These are phyloP conservation scores for Trachythela sp. DNA, from an alignment of 64 coral and sea anemone species.

Conservation along the genomic window DNA sequence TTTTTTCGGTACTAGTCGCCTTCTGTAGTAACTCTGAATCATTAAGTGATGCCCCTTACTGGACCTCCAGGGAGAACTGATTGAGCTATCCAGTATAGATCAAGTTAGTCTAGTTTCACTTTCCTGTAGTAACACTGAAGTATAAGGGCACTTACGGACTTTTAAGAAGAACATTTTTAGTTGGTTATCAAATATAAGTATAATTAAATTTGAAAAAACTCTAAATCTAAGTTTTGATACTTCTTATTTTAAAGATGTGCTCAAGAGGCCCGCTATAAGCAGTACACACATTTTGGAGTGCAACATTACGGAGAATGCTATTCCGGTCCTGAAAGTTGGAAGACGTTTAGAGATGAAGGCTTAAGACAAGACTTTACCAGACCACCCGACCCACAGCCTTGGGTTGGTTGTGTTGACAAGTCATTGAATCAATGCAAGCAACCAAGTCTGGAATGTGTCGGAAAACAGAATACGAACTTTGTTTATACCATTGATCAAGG, in stretches of 20 bases:
- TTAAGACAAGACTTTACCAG: slow-evolving; percentile 62
- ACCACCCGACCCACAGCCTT: slow-evolving; percentile 69
- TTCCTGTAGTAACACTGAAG: too few species aligned
- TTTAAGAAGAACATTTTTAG: too few species aligned
- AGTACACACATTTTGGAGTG: slow-evolving; percentile 68
- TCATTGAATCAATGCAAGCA: neutral
- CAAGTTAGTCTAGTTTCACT: too few species aligned
- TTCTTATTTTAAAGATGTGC: slow-evolving; percentile 63
- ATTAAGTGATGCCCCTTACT: too few species aligned
- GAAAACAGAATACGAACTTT: slow-evolving; percentile 76
- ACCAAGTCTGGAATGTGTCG: slow-evolving; percentile 60
- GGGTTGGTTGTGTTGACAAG: slow-evolving; percentile 74
- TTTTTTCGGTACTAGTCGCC: too few species aligned
- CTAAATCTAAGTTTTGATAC: neutral
- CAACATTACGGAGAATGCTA: slow-evolving; percentile 93
- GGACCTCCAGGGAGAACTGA: too few species aligned
- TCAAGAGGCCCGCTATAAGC: slow-evolving; percentile 56
- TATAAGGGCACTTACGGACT: too few species aligned
- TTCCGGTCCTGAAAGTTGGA: slow-evolving; percentile 65
- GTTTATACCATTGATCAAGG: slow-evolving; percentile 42
- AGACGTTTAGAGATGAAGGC: slow-evolving; percentile 82
- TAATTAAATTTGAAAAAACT: too few species aligned
- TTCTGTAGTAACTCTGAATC: too few species aligned
- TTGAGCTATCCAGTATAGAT: too few species aligned
- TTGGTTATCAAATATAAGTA: too few species aligned